Base-by-base conservation (phyloP, 2,113 vertebrate genomes). In the Tachysurus fulvidraco region DNA sequence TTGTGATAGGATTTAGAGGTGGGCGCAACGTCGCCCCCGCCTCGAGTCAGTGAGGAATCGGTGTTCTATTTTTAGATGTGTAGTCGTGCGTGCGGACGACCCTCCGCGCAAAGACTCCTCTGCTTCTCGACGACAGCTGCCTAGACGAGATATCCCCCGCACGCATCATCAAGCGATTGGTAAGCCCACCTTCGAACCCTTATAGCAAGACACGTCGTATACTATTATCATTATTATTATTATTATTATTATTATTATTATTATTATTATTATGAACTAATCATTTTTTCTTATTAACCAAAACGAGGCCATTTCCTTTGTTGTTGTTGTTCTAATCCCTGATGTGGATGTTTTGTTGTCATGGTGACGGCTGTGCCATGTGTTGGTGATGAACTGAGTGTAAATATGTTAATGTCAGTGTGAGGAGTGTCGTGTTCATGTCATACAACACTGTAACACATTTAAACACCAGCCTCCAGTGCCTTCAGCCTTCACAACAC, bases 301-400 rank as follows among this genome's bases (percentile, higher is more conserved):
- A 91, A 92, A 89, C 76, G 77, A 89, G 91, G 87, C 88, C 83
- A 87, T 88, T 36, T 78, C 84, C 87, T 44, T 73, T 89, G 64
- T 84, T 57, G 85, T 60, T 87, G 16, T 83, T 89, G 57, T 93
- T 92, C 28, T 91, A 90, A 89, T 82, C 71, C 90, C 76, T 91
- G 84, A 73, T 87, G 91, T 93, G 92, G 91, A 89, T 90, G 87
- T 91, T 91, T 92, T 83, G 89, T 93, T 91, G 12, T 89, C 78
- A 60, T 57, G 85, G 88, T 67, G 90, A 91, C 62, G 90, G 92
- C 92, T 93, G 92, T 77, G 25, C 89, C 91, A 89, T 59, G 85
- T 28, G 82, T 77, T 90, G 46, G 52, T 87, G 83, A 77, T 88
- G 73, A 88, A 59, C 52, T 84, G 85, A 44, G 41, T 92, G 88